Evolutionary conservation across 2,888 invertebrate genomes (phyloP).

Genomic region (Carterocephalus palaemon): DNA sequence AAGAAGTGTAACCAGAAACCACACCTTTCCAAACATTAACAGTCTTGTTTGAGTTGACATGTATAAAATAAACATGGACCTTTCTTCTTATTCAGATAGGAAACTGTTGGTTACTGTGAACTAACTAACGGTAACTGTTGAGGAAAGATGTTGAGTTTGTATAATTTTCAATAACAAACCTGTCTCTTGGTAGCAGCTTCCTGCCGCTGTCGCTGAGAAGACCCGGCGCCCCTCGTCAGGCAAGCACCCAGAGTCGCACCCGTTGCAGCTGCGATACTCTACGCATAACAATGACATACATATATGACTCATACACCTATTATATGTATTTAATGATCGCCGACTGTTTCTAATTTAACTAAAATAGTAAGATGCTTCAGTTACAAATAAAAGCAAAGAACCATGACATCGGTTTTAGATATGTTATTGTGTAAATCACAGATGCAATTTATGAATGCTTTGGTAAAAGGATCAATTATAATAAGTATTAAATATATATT

Average conservation of each 20-base stretch:
- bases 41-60: too few relatives aligned
- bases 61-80: too few relatives aligned
- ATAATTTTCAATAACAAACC: conserved; percentile 40
- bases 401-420: not conserved
- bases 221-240: conserved; percentile 76
- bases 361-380: too few relatives aligned
- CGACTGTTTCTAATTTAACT: too few relatives aligned
- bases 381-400: too few relatives aligned
- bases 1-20: too few relatives aligned
- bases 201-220: conserved; percentile 79
- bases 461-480: not conserved
- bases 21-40: too few relatives aligned
- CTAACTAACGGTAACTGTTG: too few relatives aligned
- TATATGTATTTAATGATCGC: too few relatives aligned
- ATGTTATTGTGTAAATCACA: not conserved
- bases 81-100: too few relatives aligned
- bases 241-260: conserved; percentile 78
- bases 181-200: conserved; percentile 72
- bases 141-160: not conserved
- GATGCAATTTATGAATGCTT: too few relatives aligned
- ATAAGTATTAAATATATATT: conserved; percentile 1
- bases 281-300: conserved; percentile 15
- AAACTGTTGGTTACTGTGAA: too few relatives aligned
- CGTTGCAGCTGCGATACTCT: conserved; percentile 78
- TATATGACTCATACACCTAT: not conserved